Conservation (phyloP, 2,888 invertebrate species). For the Chaetogeoica ovagalla region DNA sequence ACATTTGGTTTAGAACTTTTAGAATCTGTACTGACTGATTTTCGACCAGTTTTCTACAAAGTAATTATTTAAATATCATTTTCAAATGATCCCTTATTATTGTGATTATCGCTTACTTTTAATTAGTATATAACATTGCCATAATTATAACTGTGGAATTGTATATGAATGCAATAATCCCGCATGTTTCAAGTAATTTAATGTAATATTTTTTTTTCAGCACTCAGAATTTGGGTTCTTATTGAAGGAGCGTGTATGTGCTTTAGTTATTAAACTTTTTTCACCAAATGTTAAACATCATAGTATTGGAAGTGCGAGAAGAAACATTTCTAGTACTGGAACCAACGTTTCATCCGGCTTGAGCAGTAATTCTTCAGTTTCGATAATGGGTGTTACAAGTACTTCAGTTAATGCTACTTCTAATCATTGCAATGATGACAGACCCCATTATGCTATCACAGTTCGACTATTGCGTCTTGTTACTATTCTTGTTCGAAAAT, state of each 20-base stretch:
- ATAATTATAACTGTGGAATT: no score
- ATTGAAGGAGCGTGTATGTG: constrained; percentile 95
- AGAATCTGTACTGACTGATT: constrained; percentile 88
- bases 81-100: no score
- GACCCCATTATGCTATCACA: constrained; percentile 95
- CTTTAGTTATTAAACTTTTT: constrained; percentile 95
- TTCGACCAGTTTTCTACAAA: constrained; percentile 82
- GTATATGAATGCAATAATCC: no score
- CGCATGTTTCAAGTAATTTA: background rate
- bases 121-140: no score
- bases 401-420: background rate
- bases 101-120: no score
- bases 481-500: constrained; percentile 88
- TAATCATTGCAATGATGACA: constrained; percentile 64
- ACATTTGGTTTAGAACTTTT: constrained; percentile 94
- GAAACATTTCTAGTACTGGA: background rate
- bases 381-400: constrained; percentile 26
- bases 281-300: constrained; percentile 97
- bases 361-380: constrained; percentile 15
- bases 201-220: constrained; percentile 63
- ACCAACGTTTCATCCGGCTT: background rate
- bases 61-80: constrained; percentile 60
- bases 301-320: background rate
- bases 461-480: constrained; percentile 92
- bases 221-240: constrained; percentile 92